Percentiles rank a stretch among this genome's conserved stretches.
phyloP scores from a whole-genome alignment of 23 tunicate genomes.

The Oikopleura vanhoeffeni region DNA sequence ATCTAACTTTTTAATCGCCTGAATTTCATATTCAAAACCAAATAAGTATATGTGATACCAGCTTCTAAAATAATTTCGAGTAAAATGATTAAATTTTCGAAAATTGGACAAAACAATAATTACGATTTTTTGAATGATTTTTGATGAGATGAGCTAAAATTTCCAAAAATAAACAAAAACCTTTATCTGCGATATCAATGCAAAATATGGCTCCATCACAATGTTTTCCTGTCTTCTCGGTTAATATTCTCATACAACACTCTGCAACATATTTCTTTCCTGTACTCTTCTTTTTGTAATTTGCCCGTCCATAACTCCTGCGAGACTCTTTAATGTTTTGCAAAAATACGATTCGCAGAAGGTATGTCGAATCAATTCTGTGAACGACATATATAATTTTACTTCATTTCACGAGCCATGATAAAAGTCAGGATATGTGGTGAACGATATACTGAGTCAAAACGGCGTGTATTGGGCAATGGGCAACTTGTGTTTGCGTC shows the following conservation, averaged over 20 bases:
- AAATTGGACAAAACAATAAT: too few species aligned
- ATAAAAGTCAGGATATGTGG: constrained; percentile 38
- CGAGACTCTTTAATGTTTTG: constrained; percentile 49
- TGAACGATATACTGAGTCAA: constrained; percentile 63
- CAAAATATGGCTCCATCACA: neutral
- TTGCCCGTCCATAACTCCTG: constrained; percentile 21
- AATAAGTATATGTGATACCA: too few species aligned
- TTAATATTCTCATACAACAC: constrained; percentile 81
- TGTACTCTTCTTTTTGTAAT: constrained; percentile 31
- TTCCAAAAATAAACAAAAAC: neutral
- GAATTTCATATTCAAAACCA: too few species aligned
- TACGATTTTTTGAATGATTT: too few species aligned
- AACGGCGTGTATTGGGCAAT: constrained; percentile 72
- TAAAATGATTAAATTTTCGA: too few species aligned
- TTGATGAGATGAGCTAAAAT: too few species aligned
- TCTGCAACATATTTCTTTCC: constrained; percentile 59
- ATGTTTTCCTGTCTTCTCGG: neutral
- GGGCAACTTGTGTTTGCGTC: constrained; percentile 66
- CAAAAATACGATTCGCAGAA: constrained; percentile 70
- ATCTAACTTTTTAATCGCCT: too few species aligned
- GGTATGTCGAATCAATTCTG: constrained; percentile 64
- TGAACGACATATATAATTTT: constrained; percentile 18
- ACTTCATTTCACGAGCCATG: constrained; percentile 14
- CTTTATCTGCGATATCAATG: neutral
- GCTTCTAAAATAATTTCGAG: too few species aligned